Evolutionary conservation across 2,113 vertebrate genomes (phyloP).

Genomic region (Zingel zingel): DNA sequence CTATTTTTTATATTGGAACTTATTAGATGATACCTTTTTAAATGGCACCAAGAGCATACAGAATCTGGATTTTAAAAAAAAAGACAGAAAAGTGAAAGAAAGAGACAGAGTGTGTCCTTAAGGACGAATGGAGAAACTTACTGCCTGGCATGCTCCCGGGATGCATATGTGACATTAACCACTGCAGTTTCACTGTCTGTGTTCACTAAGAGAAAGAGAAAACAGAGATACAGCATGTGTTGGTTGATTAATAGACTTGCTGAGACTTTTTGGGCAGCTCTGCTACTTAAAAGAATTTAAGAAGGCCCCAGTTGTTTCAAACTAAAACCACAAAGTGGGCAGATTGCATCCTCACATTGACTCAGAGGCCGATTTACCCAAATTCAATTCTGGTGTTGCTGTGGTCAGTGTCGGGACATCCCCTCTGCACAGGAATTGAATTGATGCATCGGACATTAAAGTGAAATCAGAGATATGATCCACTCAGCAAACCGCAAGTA

Average conservation of each 20-base stretch:
- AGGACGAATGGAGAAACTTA: constrained; percentile 78
- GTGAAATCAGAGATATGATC: no score
- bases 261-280: no score
- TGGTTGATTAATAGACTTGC: background rate
- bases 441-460: no score
- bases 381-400: no score
- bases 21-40: background rate
- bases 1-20: background rate
- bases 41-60: background rate
- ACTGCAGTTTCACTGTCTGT: constrained; percentile 96
- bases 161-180: constrained; percentile 95
- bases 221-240: background rate
- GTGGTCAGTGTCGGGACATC: no score
- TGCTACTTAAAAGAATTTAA: no score
- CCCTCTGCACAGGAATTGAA: no score
- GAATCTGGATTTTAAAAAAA: background rate
- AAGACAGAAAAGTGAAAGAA: background rate
- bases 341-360: no score
- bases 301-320: no score
- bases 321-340: no score
- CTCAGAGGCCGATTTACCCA: no score
- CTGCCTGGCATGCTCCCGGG: constrained; percentile 94
- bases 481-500: no score
- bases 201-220: constrained; percentile 86
- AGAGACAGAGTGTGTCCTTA: background rate